Evolutionary conservation across 2,797 vertebrate genomes (phyloP), one percentile per base, ranked within the genome.

Genomic region (Erithacus rubecula): DNA sequence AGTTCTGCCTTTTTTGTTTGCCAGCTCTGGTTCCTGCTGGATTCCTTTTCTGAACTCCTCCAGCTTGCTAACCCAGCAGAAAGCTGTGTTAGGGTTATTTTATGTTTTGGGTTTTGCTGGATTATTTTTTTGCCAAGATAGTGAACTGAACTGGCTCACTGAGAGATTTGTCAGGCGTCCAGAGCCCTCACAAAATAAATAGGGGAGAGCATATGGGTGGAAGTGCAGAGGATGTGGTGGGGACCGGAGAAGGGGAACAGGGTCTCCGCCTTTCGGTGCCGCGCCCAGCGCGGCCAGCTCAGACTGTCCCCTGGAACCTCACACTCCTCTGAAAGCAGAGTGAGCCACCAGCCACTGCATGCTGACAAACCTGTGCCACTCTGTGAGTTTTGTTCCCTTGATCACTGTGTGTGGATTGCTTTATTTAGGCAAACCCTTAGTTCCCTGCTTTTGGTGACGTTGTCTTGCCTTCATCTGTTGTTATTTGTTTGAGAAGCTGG

Each of bases 151-250:
- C 70, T 94, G 85, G 83, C 90, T 86, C 74, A 36, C 64, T 27
- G 27, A 76, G 49, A 77, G 59, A 47, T 88, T 68, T 95, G 93
- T 93, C 83, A 69, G 90, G 70, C 74, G 4, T 94, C 95, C 94
- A 96, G 91, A 94, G 63, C 83, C 80, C 83, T 94, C 91, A 72
- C 80, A 90, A 72, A 96, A 76, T 72, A 90, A 94, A 79, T 49
- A 93, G 83, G 88, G 83, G 80, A 86, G 59, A 93, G 32, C 94
- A 47, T 83, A 91, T 85, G 93, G 69, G 85, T 95, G 85, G 94
- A 94, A 96, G 65, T 27, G 65, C 88, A 91, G 94, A 95, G 92
- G 92, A 91, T 92, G 91, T 93, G 89, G 87, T 93, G 92, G 82
- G 91, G 93, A 96, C 62, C 23, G 0, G 87, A 83, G 87, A 69